These are phyloP conservation scores for Metridium senile DNA, from an alignment of 92 coral and sea anemone species.

Conservation along the genomic window DNA sequence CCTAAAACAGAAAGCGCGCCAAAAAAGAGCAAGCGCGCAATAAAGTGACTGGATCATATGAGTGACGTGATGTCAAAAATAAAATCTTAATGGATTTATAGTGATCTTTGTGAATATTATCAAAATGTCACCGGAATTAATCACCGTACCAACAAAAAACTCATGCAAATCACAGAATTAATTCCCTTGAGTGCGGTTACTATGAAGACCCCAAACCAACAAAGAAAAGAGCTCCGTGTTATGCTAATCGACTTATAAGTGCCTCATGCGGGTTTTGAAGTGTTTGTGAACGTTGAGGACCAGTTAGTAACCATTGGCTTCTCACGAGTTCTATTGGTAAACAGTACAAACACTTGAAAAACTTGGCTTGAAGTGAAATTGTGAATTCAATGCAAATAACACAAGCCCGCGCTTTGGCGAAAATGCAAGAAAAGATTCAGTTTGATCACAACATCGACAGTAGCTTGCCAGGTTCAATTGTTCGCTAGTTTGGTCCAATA, in stretches of 20 bases:
- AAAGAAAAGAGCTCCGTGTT: constrained; percentile 18
- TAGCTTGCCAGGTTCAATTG: background rate
- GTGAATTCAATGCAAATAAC: background rate
- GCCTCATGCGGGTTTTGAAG: constrained; percentile 18
- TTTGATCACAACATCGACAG: background rate
- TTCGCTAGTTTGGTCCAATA: background rate
- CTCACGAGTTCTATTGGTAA: background rate
- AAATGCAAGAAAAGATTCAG: background rate
- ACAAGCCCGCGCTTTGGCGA: background rate
- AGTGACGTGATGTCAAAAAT: background rate
- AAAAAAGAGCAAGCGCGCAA: background rate
- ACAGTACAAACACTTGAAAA: constrained; percentile 9
- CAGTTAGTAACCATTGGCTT: background rate
- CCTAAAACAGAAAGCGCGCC: background rate
- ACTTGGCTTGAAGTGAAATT: background rate
- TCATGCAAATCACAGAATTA: constrained; percentile 20
- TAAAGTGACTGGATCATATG: background rate
- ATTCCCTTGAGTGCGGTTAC: constrained; percentile 38
- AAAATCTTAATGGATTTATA: background rate
- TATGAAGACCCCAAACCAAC: constrained; percentile 22
- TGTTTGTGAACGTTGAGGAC: constrained; percentile 26
- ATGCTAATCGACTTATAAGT: constrained; percentile 27
- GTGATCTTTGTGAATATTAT: background rate
- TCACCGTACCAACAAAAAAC: constrained; percentile 17
- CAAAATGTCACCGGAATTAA: background rate